A percentile compares a stretch with the other conserved stretches of the same genome.
phyloP scores from a whole-genome alignment of 2,888 invertebrate genomes.

The Selenia dentaria region DNA sequence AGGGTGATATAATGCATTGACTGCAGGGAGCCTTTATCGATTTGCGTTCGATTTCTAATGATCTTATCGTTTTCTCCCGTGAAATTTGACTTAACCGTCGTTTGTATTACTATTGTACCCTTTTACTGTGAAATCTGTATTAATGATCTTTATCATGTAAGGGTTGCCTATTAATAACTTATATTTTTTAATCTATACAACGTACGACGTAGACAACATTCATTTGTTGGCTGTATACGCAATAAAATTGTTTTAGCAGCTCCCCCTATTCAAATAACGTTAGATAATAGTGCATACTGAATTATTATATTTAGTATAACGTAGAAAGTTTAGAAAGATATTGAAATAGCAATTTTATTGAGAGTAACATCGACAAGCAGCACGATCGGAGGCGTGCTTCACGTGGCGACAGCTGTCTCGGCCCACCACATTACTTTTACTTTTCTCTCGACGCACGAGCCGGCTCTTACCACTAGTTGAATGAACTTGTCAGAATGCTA shows the following conservation, averaged over 20 bases:
- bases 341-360: too few relatives aligned
- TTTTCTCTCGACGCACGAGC: slow-evolving; percentile 62
- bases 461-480: slow-evolving; percentile 29
- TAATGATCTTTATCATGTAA: slow-evolving; percentile 27
- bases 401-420: slow-evolving; percentile 51
- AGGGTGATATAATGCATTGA: slow-evolving; percentile 43
- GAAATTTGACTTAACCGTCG: slow-evolving; percentile 57
- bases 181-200: too few relatives aligned
- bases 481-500: slow-evolving; percentile 31
- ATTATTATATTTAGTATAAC: too few relatives aligned
- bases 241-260: too few relatives aligned
- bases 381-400: slow-evolving; percentile 22
- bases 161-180: slow-evolving; percentile 11
- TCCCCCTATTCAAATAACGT: too few relatives aligned
- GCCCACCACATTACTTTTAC: slow-evolving; percentile 73
- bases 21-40: slow-evolving; percentile 62
- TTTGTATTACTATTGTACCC: slow-evolving; percentile 52
- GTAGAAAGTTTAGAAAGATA: too few relatives aligned
- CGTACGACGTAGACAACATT: too few relatives aligned
- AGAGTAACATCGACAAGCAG: slow-evolving; percentile 27
- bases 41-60: slow-evolving; percentile 69
- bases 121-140: slow-evolving; percentile 19
- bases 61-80: slow-evolving; percentile 68
- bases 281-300: too few relatives aligned
- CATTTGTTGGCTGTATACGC: too few relatives aligned